Conservation (phyloP, 2,888 invertebrate species). For the Drosophila histrio region DNA sequence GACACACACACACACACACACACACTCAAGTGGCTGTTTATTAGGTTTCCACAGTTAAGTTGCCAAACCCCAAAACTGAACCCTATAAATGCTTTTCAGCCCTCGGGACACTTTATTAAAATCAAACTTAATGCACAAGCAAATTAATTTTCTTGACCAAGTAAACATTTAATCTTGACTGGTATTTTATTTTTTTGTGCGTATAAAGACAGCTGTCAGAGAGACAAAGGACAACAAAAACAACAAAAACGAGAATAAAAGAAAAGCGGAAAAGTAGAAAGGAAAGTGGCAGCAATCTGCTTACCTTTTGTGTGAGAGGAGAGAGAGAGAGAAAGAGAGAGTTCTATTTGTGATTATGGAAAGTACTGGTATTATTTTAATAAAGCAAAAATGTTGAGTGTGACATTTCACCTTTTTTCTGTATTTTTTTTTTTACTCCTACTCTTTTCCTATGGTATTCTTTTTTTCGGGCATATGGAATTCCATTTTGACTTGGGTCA, state of each 20-base stretch:
- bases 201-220: slow-evolving; percentile 62
- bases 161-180: slow-evolving; percentile 66
- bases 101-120: slow-evolving; percentile 72
- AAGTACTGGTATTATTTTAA: slow-evolving; percentile 68
- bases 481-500: slow-evolving; percentile 39
- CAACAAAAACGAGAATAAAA: not conserved
- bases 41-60: slow-evolving; percentile 63
- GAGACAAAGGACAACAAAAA: slow-evolving; percentile 8
- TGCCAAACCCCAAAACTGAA: slow-evolving; percentile 18
- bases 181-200: not conserved
- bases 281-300: not conserved
- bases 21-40: slow-evolving; percentile 55
- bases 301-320: slow-evolving; percentile 7
- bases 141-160: slow-evolving; percentile 72
- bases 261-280: not conserved
- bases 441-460: not conserved
- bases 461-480: slow-evolving; percentile 28
- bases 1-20: slow-evolving; percentile 27
- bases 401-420: slow-evolving; percentile 71
- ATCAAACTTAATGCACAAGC: slow-evolving; percentile 69
- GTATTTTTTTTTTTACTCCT: not conserved
- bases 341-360: slow-evolving; percentile 47
- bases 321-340: not conserved
- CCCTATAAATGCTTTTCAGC: slow-evolving; percentile 24
- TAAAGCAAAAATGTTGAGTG: slow-evolving; percentile 67